These are phyloP conservation scores for Misgurnus mizolepis DNA, from an alignment of 2,113 vertebrate species.

Conservation along the genomic window DNA sequence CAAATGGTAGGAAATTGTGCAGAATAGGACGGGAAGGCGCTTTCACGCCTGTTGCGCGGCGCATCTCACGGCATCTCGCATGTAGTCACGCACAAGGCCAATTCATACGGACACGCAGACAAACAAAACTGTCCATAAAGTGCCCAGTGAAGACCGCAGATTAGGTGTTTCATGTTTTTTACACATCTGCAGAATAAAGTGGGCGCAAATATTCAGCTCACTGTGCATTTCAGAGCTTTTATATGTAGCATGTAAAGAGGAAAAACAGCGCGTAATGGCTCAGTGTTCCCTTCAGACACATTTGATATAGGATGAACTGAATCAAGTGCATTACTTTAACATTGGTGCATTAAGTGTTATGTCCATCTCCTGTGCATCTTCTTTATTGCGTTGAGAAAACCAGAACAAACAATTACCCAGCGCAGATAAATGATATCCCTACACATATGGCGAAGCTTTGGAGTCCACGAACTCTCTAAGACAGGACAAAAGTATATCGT, in stretches of 20 bases:
- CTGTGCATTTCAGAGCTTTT: neutral
- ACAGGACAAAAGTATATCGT: neutral
- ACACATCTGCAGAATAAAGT: neutral
- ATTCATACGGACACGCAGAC: neutral
- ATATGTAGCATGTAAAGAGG: neutral
- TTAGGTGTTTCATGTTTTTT: neutral
- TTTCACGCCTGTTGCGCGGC: constrained; percentile 30
- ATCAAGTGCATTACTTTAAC: neutral
- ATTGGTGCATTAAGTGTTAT: neutral
- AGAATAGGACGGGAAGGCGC: neutral
- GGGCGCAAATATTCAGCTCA: neutral
- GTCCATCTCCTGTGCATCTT: neutral
- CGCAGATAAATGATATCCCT: neutral
- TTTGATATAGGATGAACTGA: neutral
- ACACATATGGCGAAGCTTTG: neutral
- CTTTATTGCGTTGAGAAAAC: neutral
- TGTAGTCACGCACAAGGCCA: neutral
- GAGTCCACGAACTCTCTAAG: constrained; percentile 17
- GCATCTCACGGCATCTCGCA: neutral
- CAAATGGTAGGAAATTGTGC: neutral
- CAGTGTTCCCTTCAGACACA: neutral
- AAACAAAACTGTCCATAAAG: neutral
- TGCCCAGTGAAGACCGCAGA: neutral
- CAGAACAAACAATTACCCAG: neutral
- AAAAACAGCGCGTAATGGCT: neutral